Evolutionary conservation across 2,888 invertebrate genomes (phyloP).

Genomic region (Candidula unifasciata): DNA sequence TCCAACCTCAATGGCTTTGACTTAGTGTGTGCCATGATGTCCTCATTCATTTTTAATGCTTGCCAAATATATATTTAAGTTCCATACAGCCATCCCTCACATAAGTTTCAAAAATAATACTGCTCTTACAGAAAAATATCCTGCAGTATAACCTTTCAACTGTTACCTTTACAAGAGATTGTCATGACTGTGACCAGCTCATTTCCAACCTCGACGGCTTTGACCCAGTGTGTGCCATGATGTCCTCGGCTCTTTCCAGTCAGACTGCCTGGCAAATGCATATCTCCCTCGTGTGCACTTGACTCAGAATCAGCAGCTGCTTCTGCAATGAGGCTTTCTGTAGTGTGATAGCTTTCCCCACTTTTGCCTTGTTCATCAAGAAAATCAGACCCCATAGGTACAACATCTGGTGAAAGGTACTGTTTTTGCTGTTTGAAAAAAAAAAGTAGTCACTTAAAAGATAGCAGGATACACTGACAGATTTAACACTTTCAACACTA

Average conservation of each 20-base stretch:
- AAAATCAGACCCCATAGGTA: neutral
- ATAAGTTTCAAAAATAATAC: too few relatives aligned
- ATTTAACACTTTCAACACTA: too few relatives aligned
- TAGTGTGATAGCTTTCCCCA: conserved; percentile 2
- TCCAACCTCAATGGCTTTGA: conserved; percentile 34
- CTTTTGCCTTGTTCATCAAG: neutral
- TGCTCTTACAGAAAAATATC: too few relatives aligned
- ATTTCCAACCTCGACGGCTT: conserved; percentile 37
- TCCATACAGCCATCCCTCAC: too few relatives aligned
- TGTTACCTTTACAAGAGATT: conserved; percentile 17
- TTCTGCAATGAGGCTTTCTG: conserved; percentile 21
- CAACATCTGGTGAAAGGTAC: neutral
- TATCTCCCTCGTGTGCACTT: neutral
- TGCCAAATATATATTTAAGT: too few relatives aligned
- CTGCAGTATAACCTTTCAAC: too few relatives aligned
- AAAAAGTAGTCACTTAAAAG: too few relatives aligned
- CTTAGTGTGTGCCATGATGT: conserved; percentile 30
- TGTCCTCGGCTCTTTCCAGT: neutral
- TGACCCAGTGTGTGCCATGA: conserved; percentile 34
- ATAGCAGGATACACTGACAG: too few relatives aligned
- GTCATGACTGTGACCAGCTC: conserved; percentile 30
- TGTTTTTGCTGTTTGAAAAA: neutral
- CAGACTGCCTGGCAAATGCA: too few relatives aligned
- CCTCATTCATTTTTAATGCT: too few relatives aligned
- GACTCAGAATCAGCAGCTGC: neutral